Conservation (phyloP, 2,113 vertebrate species). For the Camelus dromedarius region DNA sequence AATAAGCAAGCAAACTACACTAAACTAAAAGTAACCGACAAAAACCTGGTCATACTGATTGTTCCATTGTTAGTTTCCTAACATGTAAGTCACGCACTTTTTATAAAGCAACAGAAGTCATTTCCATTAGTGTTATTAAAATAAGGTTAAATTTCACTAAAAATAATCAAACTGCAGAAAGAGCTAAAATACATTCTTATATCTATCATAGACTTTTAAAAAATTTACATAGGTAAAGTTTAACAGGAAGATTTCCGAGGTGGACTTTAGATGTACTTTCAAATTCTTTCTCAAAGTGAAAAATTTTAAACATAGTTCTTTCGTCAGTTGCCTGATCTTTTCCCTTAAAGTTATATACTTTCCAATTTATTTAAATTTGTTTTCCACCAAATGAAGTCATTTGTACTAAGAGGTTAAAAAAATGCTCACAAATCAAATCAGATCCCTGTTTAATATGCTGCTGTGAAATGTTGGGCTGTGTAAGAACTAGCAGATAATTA, state of each 20-base stretch:
- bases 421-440: conserved; percentile 42
- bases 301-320: neutral
- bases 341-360: neutral
- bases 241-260: neutral
- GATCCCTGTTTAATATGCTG: neutral
- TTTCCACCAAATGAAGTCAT: neutral
- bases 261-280: neutral
- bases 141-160: neutral
- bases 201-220: neutral
- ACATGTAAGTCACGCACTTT: neutral
- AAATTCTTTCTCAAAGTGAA: conserved; percentile 2
- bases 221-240: neutral
- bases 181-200: neutral
- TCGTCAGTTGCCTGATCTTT: neutral
- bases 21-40: neutral
- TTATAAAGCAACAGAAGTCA: neutral
- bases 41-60: neutral
- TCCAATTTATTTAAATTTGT: conserved; percentile 19
- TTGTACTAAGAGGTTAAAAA: conserved; percentile 35
- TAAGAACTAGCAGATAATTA: conserved; percentile 59
- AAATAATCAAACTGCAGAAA: neutral
- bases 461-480: conserved; percentile 54
- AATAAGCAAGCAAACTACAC: conserved; percentile 1
- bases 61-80: neutral
- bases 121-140: neutral